Evolutionary conservation across 2,797 vertebrate species (phyloP).

Genomic region (Cirrhinus molitorella): DNA sequence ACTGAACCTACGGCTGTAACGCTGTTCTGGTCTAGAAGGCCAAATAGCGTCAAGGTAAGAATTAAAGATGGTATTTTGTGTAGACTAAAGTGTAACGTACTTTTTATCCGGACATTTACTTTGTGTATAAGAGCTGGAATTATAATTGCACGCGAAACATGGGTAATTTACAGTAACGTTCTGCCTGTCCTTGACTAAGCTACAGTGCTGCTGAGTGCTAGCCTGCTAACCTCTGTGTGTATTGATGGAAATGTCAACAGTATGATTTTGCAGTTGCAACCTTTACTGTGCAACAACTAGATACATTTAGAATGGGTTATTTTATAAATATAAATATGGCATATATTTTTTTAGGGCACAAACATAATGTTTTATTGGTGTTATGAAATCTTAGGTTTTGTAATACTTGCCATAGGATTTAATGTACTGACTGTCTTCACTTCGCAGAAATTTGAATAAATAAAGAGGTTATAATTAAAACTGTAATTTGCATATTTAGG

Average conservation of each 20-base stretch:
- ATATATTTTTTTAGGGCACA: neutral
- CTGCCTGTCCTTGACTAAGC: conserved; percentile 64
- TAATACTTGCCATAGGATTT: neutral
- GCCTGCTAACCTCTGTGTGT: conserved; percentile 42
- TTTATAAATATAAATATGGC: conserved; percentile 27
- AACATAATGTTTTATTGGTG: neutral
- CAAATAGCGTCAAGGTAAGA: conserved; percentile 85
- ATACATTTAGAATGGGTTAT: neutral
- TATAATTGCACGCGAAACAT: neutral
- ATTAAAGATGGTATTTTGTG: neutral
- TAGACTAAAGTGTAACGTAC: neutral
- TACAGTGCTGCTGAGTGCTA: conserved; percentile 29
- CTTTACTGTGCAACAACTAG: neutral
- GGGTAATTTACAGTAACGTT: conserved; percentile 35
- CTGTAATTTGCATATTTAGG: neutral
- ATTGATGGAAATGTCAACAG: conserved; percentile 42
- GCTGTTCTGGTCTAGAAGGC: conserved; percentile 87
- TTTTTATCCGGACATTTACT: neutral
- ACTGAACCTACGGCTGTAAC: conserved; percentile 49
- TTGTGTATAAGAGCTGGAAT: neutral
- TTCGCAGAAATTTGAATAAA: no score
- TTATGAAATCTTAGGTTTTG: neutral
- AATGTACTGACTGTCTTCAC: neutral
- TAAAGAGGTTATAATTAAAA: neutral
- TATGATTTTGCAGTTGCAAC: neutral